phyloP scores from a whole-genome alignment of 2,888 invertebrate species.

The Dynastes tityus region DNA sequence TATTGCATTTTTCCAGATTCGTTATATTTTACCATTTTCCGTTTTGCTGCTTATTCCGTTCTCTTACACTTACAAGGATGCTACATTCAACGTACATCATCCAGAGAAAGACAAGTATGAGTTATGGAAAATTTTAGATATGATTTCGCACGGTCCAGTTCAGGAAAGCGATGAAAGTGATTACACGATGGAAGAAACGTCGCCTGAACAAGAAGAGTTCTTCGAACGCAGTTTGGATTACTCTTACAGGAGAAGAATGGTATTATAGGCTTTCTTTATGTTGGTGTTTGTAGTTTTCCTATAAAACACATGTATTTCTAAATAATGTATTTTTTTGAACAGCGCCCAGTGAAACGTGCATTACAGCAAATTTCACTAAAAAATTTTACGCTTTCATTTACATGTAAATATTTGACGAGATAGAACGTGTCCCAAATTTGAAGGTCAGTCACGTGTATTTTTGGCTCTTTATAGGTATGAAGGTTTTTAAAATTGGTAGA shows the following conservation, averaged over 20 bases:
- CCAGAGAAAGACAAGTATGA: not conserved
- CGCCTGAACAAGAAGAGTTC: not conserved
- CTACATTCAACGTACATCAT: not conserved
- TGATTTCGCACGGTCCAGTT: not conserved
- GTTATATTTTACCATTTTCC: slow-evolving; percentile 3
- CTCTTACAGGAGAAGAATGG: slow-evolving; percentile 3
- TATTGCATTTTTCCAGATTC: not conserved
- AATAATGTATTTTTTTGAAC: not conserved
- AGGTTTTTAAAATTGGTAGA: no score
- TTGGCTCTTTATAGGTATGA: no score
- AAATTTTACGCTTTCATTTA: no score
- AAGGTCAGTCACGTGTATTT: no score
- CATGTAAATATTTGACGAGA: no score
- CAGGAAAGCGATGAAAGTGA: not conserved
- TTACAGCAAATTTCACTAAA: no score
- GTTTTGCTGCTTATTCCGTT: not conserved
- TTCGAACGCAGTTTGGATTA: slow-evolving; percentile 3
- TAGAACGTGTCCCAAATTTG: no score
- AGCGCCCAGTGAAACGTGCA: no score
- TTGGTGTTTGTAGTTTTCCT: not conserved
- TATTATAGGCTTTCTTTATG: not conserved
- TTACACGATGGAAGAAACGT: slow-evolving; percentile 9
- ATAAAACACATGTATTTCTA: not conserved
- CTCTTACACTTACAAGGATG: not conserved
- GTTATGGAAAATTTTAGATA: slow-evolving; percentile 18